Conservation (phyloP, 2,113 vertebrate genomes). For the Podarcis muralis region DNA sequence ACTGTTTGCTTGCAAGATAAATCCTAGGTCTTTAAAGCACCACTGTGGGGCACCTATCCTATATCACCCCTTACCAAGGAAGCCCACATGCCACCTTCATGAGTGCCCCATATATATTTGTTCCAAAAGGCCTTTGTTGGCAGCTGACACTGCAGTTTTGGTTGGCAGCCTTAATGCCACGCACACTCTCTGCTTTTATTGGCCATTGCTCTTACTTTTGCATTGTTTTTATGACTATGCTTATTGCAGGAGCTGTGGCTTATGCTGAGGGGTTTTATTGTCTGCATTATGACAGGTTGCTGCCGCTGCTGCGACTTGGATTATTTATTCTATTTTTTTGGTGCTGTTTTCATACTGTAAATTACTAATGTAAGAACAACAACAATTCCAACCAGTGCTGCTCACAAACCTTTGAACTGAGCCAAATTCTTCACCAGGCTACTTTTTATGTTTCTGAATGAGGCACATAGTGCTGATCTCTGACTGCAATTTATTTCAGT, state of each 20-base stretch:
- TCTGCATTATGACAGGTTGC: background rate
- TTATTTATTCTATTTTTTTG: background rate
- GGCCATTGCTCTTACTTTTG: background rate
- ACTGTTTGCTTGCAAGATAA: background rate
- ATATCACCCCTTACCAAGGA: no score
- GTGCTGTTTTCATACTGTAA: background rate
- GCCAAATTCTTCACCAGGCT: background rate
- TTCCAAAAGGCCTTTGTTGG: background rate
- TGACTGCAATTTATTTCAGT: background rate
- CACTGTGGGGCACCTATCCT: no score
- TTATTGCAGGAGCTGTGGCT: no score
- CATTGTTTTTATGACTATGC: background rate
- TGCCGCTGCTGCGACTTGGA: no score
- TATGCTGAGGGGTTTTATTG: background rate
- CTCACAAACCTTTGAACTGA: background rate
- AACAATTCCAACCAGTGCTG: background rate
- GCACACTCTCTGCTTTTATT: background rate
- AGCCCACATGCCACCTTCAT: no score
- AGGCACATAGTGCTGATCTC: background rate
- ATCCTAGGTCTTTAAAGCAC: background rate
- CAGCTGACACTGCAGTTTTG: background rate
- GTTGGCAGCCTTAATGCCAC: background rate
- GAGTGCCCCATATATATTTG: no score
- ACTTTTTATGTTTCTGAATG: background rate
- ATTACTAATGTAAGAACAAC: no score